Evolutionary conservation across 1,140 invertebrate species (phyloP), one percentile per base, ranked within the genome.

Genomic region (Belonocnema kinseyi): DNA sequence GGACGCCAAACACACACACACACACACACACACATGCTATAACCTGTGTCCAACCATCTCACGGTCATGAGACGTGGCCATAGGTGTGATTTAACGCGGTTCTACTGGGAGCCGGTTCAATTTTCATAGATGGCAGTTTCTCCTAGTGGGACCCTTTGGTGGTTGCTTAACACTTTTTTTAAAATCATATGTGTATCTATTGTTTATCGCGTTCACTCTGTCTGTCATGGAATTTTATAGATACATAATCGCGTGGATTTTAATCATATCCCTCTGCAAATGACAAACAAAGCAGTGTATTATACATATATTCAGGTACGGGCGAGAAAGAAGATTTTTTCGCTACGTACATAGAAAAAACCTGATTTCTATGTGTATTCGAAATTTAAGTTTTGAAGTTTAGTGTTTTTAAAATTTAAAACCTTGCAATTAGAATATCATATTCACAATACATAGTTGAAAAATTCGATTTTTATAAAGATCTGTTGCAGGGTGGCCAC

Each of bases 111-210:
- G 21, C 21, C 21, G 21, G 21, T 26, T 1, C 21, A 26, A 26
- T 26, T 26, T 2, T 26, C 21, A 3, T 26, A 26, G 1, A 26
- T 26, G 21, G 21, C 21, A 26, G 21, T 26, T 26, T 1, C 21
- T 26, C 21, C 21, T 3, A 26, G 21, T 26, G 21, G 21, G 21
- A 26, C 21, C 21, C 21, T 26, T 1, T 26, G 21, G 21, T 26
- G 21, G 1, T 26, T 26, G 21, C 3, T 26, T 26, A 26, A 26
- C 21, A 1, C 21, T 26, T 26, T n/a, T 26, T 86, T 85, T 80
- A 76, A 84, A 84, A 78, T 77, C 78, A 80, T 85, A 84, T 83
- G 80, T 75, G 50, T 83, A 84, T 78, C 26, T 40, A 66, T 40
- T 66, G 40, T 66, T 66, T 66, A 33, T 66, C 58, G 58, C 11